Evolutionary conservation across 2,797 vertebrate species (phyloP).

Genomic region (Bradypodion pumilum): DNA sequence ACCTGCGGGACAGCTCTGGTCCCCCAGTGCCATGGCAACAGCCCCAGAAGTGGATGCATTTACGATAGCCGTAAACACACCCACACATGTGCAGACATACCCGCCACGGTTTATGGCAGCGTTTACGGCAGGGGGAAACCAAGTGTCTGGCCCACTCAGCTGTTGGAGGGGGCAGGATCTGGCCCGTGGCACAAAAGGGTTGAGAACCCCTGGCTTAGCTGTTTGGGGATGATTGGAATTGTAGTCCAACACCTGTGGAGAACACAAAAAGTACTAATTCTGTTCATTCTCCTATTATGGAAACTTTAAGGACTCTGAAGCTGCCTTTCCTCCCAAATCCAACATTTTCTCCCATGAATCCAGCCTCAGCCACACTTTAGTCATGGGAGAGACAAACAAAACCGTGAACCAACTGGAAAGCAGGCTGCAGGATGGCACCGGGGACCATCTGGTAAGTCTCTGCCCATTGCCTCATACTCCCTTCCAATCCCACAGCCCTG

Average conservation of each 20-base stretch:
- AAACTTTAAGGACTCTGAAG: conserved; percentile 32
- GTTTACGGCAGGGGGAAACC: too few relatives aligned
- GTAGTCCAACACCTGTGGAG: background rate
- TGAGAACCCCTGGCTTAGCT: too few relatives aligned
- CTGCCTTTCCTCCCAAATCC: conserved; percentile 21
- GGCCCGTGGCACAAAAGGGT: too few relatives aligned
- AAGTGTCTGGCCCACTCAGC: too few relatives aligned
- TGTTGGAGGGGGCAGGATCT: too few relatives aligned
- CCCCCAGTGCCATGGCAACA: too few relatives aligned
- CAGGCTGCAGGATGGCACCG: background rate
- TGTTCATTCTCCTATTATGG: background rate
- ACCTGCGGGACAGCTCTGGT: too few relatives aligned
- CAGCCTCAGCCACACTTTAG: background rate
- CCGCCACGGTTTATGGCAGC: too few relatives aligned
- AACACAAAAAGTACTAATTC: background rate
- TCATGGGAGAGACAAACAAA: background rate
- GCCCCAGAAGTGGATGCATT: too few relatives aligned
- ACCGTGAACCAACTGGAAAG: background rate
- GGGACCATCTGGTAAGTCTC: background rate
- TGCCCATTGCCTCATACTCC: background rate
- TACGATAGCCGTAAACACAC: too few relatives aligned
- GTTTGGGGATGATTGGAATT: background rate
- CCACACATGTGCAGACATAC: too few relatives aligned
- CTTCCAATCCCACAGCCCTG: background rate
- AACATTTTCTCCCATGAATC: conserved; percentile 31